Evolutionary conservation across 2,797 vertebrate genomes (phyloP), one percentile per base, ranked within the genome.

Genomic region (Buphagus erythrorhynchus): DNA sequence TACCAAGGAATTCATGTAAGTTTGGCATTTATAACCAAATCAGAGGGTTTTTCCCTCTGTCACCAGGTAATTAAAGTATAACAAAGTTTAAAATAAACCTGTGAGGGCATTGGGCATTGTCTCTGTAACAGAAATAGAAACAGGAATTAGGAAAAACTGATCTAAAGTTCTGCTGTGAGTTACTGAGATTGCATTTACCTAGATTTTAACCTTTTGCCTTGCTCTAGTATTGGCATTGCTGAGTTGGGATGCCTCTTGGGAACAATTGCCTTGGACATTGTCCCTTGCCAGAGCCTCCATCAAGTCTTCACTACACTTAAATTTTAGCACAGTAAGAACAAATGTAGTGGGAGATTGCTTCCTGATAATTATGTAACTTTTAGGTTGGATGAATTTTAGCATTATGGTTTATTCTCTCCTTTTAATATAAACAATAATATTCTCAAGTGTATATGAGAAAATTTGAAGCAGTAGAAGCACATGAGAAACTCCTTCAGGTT

Each of bases 81-180:
- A 80, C 58, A 91, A 90, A 90, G 33, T 90, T 86, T 81, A 52
- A 94, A 93, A 82, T 80, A 94, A 92, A 72, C 46, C 48, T 42
- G 2, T 29, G 63, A 88, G 66, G 29, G 35, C 5, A 86, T 54
- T 94, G 66, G 29, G 35, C 5, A 86, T 54, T 94, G 85, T 77
- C 62, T 71, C 54, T 77, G 22, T 33, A 20, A 80, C 22, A 91
- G 54, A 89, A 93, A 89, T 11, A 94, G 38, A 88, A 87, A 89
- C 10, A 94, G 38, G 86, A 87, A 45, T 33, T 26, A 35, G 54
- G 38, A 66, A 94, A 93, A 86, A 80, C 8, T 21, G 5, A 80
- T 68, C n/a, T 61, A 45, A 80, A 35, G 13, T 73, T 86, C 54
- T 81, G 43, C 45, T 86, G 69, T 7, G 11, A 69, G 35, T 63